A percentile compares a stretch with the other conserved stretches of the same genome.
phyloP scores from a whole-genome alignment of 2,888 invertebrate genomes.

The Octonoba sinensis region DNA sequence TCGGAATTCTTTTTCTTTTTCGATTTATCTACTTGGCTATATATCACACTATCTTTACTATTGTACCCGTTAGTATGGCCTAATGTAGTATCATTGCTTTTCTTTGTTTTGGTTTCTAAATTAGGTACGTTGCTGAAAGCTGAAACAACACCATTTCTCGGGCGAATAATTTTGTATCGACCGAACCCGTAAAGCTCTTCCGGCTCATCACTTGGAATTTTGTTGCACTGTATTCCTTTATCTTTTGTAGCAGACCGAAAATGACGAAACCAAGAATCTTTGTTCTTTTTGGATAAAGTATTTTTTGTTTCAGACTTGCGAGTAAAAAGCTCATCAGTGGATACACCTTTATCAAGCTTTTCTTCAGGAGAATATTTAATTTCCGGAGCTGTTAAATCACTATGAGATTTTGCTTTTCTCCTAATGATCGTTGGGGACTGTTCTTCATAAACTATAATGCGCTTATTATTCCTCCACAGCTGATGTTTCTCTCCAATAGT shows the following conservation, averaged over 20 bases:
- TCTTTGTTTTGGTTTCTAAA: slow-evolving; percentile 29
- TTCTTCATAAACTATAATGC: slow-evolving; percentile 51
- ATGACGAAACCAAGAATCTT: slow-evolving; percentile 53
- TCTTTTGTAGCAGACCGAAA: slow-evolving; percentile 56
- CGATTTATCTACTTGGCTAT: slow-evolving; percentile 66
- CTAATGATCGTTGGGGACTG: slow-evolving; percentile 39
- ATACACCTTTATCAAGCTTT: slow-evolving; percentile 53
- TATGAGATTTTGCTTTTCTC: slow-evolving; percentile 55
- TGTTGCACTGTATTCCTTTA: slow-evolving; percentile 60
- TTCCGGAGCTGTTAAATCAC: slow-evolving; percentile 38
- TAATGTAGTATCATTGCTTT: slow-evolving; percentile 12
- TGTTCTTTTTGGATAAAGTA: slow-evolving; percentile 38
- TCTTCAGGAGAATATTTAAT: slow-evolving; percentile 25
- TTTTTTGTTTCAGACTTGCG: slow-evolving; percentile 41
- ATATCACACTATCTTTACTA: slow-evolving; percentile 63
- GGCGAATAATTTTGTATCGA: slow-evolving; percentile 53
- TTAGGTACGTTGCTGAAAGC: slow-evolving; percentile 66
- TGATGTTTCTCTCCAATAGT: slow-evolving; percentile 59
- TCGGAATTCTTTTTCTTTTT: slow-evolving; percentile 58
- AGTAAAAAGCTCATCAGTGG: slow-evolving; percentile 47
- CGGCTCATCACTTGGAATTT: slow-evolving; percentile 38
- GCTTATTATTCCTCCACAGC: slow-evolving; percentile 57
- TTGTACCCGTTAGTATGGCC: slow-evolving; percentile 29
- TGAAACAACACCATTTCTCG: slow-evolving; percentile 66
- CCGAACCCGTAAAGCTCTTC: slow-evolving; percentile 50